These are phyloP conservation scores for Torymus tubicola DNA, from an alignment of 2,888 invertebrate species.

Conservation along the genomic window DNA sequence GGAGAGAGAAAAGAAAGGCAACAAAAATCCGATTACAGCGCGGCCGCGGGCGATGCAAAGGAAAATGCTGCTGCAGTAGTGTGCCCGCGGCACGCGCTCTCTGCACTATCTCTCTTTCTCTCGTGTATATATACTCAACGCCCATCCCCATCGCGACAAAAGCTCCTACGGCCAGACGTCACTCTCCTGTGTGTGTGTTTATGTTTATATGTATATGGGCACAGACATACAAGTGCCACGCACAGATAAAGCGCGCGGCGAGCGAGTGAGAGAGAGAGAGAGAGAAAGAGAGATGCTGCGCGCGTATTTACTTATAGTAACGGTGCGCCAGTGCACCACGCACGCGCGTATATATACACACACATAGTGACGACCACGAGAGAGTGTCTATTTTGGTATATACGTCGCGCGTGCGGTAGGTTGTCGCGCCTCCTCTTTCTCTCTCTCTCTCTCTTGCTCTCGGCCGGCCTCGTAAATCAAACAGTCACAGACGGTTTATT, in stretches of 20 bases:
- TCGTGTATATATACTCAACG: too few species aligned
- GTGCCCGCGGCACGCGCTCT: background rate
- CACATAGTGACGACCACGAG: background rate
- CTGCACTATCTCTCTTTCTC: background rate
- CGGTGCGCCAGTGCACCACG: background rate
- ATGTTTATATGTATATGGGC: background rate
- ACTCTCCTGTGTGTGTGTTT: too few species aligned
- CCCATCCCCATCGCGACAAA: slow-evolving; percentile 7
- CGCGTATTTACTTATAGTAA: slow-evolving; percentile 20
- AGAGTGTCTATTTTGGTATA: slow-evolving; percentile 67
- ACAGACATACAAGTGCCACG: background rate
- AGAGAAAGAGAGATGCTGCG: slow-evolving; percentile 8
- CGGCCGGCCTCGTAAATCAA: slow-evolving; percentile 71
- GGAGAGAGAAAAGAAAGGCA: background rate
- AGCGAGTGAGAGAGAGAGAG: background rate
- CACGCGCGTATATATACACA: too few species aligned
- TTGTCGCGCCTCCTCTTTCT: slow-evolving; percentile 60
- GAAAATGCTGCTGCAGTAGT: background rate
- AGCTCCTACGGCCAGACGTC: slow-evolving; percentile 36
- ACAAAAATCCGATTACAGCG: slow-evolving; percentile 21
- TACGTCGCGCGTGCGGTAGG: slow-evolving; percentile 70
- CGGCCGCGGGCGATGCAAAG: background rate
- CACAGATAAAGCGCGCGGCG: background rate
- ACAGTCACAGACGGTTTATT: slow-evolving; percentile 67
- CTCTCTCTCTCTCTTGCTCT: too few species aligned